Percentiles rank a stretch among this genome's conserved stretches.
Conservation (phyloP, 2,888 invertebrate genomes). For the Luffia ferchaultella region DNA sequence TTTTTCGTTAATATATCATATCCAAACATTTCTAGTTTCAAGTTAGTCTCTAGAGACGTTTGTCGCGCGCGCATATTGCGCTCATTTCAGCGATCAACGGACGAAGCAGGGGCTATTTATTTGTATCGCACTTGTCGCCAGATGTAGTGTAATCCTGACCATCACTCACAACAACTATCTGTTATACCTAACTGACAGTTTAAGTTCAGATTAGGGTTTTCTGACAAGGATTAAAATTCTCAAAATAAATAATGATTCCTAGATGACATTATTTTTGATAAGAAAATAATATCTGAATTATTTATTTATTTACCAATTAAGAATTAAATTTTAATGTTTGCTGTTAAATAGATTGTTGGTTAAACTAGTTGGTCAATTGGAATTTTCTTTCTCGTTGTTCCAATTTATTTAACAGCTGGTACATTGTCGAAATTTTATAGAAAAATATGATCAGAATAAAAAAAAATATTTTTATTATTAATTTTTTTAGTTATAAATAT, state of each 20-base stretch:
- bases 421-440: too few relatives aligned
- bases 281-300: background rate
- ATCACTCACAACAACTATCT: background rate
- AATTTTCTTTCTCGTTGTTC: too few relatives aligned
- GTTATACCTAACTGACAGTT: background rate
- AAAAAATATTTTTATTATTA: too few relatives aligned
- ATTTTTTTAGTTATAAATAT: too few relatives aligned
- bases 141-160: background rate
- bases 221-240: too few relatives aligned
- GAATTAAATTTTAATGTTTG: background rate
- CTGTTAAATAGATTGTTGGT: background rate
- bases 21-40: background rate
- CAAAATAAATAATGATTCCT: too few relatives aligned
- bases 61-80: slow-evolving; percentile 44
- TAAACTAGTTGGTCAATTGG: too few relatives aligned
- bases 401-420: too few relatives aligned
- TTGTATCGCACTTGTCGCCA: slow-evolving; percentile 33
- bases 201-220: too few relatives aligned
- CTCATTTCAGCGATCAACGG: slow-evolving; percentile 36
- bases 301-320: background rate
- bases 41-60: background rate
- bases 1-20: too few relatives aligned
- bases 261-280: background rate
- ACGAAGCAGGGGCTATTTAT: slow-evolving; percentile 29
- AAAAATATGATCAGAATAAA: too few relatives aligned